Base-by-base conservation (phyloP, 2,888 invertebrate species). In the Stenolophus ochropezus region DNA sequence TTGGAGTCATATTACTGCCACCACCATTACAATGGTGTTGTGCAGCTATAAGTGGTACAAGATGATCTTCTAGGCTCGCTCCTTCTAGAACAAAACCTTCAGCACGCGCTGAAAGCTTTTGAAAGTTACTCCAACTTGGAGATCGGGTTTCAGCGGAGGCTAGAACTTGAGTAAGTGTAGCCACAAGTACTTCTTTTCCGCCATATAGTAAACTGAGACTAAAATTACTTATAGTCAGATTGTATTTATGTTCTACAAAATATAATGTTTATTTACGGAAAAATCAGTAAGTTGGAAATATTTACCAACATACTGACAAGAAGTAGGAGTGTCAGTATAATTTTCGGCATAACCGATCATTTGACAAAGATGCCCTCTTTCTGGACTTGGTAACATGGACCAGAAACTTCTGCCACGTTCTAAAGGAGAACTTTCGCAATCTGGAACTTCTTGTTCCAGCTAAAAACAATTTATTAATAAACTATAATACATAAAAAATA, bases 51-150 rank as follows among this genome's bases (percentile, higher is more conserved):
- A 96, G 89, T 0, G 95, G 93, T 4, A 94, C 92, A 27, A 95
- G 89, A 83, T 95, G 94, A 82, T 94, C 94, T 83, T 95, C 95
- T 0, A 92, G 90, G 3, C 93, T 93, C 1, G 93, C 92, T 0
- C 95, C 96, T 89, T 96, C 96, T 4, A 95, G 89, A 0, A 95
- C 93, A 82, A 96, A 91, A 86, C 94, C 95, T 87, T 96, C 96
- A 6, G 95, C 92, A 75, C 94, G 90, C 2, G 92, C 92, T 69
- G 94, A 93, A 21, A 94, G 83, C 90, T 74, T 82, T 3, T 53
- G n/a, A 4, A 71, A 82, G 23, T 73, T 69, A 23, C 69, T 78
- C 56, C 77, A 77, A 47, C 47, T 56, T 23, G 58, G 92, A 1
- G 94, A 93, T 86, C 94, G 90, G 1, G 93, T 93, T 85, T 94